Base-by-base conservation (phyloP, 2,113 vertebrate genomes). In the Albula goreensis region DNA sequence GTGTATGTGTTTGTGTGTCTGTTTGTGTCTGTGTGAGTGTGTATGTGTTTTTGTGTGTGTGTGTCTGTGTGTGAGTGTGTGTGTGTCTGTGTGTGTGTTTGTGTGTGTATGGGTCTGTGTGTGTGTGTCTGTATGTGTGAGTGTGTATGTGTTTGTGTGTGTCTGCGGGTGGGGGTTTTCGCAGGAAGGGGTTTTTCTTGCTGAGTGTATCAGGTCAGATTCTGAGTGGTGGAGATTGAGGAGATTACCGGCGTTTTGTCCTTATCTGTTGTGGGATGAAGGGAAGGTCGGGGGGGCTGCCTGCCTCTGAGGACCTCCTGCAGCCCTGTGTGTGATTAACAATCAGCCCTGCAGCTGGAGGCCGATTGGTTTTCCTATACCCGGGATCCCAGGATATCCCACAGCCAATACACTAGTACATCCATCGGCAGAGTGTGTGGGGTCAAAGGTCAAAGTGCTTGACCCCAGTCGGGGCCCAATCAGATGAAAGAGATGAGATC, bases 201-300 rank as follows among this genome's bases (percentile, higher is more conserved):
- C 17, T 83, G 31, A 49, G 41, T 1, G n/a, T 17, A 57, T 70
- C 10, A 31, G 53, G 3, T 41, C 51, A 17, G 13, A 50, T 83
- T 19, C 52, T 60, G 19, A 51, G 60, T 31, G 31, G 51, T 41
- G 25, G 63, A 49, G 85, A 13, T 15, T 77, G 51, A 49, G 63
- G 13, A 78, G 85, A 83, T 86, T 77, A 78, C 52, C 19, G 50
- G 25, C 50, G 51, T 86, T 82, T 82, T n/a, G 60, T 81, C 25
- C 80, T 70, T 81, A 70, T 86, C 70, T 83, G 10, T n/a, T 86
- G 60, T 74, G 41, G 17, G 41, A 49, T 49, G 49, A 19, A 48
- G 48, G 80, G n/a, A 9, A 56, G 81, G 63, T 52, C 57, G 60
- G 48, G 8, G 8, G 9, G 11, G 50, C 50, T 15, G 70, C 5